Base-by-base conservation (phyloP, 1,140 invertebrate genomes). In the Meloidogyne floridensis region DNA sequence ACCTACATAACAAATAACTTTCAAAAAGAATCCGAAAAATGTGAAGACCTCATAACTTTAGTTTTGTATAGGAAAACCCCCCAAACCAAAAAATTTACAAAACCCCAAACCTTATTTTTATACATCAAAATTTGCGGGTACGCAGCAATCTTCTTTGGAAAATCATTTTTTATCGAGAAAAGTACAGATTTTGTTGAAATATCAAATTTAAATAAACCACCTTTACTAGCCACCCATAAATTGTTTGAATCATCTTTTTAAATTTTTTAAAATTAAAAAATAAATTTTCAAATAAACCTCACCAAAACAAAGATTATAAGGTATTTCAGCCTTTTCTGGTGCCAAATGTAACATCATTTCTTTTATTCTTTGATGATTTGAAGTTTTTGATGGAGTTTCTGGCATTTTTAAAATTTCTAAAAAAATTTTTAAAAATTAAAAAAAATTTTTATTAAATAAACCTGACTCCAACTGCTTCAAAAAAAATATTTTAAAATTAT, bases 91-190 rank as follows among this genome's bases (percentile, higher is more conserved):
- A 51, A 51, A 51, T 8, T 51, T 4, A 9, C 10, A 54, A 54
- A 54, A 54, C 10, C 10, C 53, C 10, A 77, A 43, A 89, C 88
- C 80, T 87, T 88, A 70, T 87, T 73, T 54, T 88, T 76, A 59
- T 83, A 76, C 32, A 54, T 73, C 51, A 88, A 7, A 18, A 90
- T 88, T 80, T 90, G 88, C 59, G 83, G 77, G 79, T 86, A 89
- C 8, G 88, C 78, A 4, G 86, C 87, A 80, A 89, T 89, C 71
- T 90, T 89, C 76, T 89, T 89, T 15, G 88, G 87, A 65, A 87
- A 90, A 3, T 74, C 69, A 70, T 90, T 90, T 70, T 89, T 90
- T 1, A 73, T 75, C 56, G 89, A 82, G 69, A 84, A 87, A 10
- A 88, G 51, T 0, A 88, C 75, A 6, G 83, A 80, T 20, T 75